Evolutionary conservation across 2,797 vertebrate genomes (phyloP).

Genomic region (Ficedula albicollis): DNA sequence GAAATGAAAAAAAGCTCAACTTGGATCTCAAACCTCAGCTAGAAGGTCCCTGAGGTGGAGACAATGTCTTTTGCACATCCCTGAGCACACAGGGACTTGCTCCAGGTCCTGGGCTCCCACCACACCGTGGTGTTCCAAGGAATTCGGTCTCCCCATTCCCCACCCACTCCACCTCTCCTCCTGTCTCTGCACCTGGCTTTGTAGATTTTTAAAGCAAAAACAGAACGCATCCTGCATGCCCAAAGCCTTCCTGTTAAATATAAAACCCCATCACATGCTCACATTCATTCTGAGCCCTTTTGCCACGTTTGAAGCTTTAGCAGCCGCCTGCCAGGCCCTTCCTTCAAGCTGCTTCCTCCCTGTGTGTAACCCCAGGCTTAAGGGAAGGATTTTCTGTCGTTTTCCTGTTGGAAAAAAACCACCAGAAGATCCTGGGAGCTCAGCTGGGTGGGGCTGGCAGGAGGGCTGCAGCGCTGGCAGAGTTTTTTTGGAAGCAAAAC

Average conservation of each 20-base stretch:
- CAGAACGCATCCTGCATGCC: background rate
- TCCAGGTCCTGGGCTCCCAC: background rate
- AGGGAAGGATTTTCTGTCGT: background rate
- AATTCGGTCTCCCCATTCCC: background rate
- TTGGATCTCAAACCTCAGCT: background rate
- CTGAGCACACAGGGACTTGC: background rate
- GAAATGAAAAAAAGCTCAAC: background rate
- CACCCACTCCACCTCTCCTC: background rate
- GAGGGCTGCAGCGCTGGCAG: background rate
- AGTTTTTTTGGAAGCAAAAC: background rate
- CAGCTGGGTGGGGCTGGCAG: background rate
- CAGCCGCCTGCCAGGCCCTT: background rate
- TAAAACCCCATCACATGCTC: background rate
- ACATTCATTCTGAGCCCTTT: background rate
- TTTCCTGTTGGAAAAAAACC: background rate
- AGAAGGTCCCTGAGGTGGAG: background rate
- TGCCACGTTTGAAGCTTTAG: background rate
- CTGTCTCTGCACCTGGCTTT: background rate
- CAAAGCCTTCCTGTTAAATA: background rate
- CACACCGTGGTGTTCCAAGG: background rate
- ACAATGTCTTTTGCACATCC: background rate
- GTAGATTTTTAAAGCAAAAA: background rate
- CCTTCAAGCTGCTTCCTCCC: constrained; percentile 26
- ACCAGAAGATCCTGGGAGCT: background rate
- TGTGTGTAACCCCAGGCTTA: background rate